A percentile compares a stretch with the other conserved stretches of the same genome.
Conservation (phyloP, 2,113 vertebrate genomes). For the Pterophyllum scalare region DNA sequence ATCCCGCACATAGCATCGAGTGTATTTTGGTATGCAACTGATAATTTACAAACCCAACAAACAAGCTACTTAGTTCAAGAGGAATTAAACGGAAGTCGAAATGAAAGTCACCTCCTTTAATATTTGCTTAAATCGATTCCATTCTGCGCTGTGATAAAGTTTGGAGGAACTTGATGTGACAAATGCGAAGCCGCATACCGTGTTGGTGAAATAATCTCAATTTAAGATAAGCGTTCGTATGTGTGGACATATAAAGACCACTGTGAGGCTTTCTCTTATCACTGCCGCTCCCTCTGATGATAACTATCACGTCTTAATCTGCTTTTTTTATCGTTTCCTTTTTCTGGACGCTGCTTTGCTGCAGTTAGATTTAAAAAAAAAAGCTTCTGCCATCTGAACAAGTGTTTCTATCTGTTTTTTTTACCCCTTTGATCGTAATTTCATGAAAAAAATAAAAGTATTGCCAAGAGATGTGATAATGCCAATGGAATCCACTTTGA, state of each 20-base stretch:
- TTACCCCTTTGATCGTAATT: conserved; percentile 45
- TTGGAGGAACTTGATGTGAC: conserved; percentile 24
- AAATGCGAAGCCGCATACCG: not conserved
- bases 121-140: not conserved
- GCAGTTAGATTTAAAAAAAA: conserved; percentile 19
- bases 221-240: conserved; percentile 33
- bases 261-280: conserved; percentile 43
- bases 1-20: conserved; percentile 26
- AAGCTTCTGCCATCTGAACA: not conserved
- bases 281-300: conserved; percentile 47
- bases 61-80: conserved; percentile 7
- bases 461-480: conserved; percentile 13
- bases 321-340: conserved; percentile 26
- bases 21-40: conserved; percentile 33
- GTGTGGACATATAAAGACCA: not conserved
- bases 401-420: conserved; percentile 29
- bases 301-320: conserved; percentile 55
- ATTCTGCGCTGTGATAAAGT: not conserved
- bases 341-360: conserved; percentile 2
- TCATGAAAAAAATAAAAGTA: not conserved
- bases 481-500: not conserved
- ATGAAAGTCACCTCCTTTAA: not conserved
- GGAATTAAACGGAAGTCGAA: not conserved
- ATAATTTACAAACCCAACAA: conserved; percentile 43
- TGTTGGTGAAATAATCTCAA: conserved; percentile 3